Conservation (phyloP, 2,113 vertebrate genomes). For the Orycteropus afer region DNA sequence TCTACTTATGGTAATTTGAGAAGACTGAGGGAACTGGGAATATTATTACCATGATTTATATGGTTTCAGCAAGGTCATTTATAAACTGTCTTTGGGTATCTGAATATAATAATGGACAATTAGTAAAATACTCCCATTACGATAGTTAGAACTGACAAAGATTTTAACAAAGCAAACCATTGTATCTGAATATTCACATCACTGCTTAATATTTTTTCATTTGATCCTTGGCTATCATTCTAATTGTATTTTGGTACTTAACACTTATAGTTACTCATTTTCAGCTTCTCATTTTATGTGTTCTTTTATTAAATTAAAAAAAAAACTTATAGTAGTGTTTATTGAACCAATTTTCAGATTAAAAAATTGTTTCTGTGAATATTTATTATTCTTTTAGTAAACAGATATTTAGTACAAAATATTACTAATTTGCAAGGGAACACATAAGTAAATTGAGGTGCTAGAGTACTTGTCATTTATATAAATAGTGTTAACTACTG, state of each 20-base stretch:
- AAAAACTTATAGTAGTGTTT: background rate
- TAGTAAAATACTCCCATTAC: background rate
- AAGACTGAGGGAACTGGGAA: background rate
- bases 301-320: slow-evolving; percentile 14
- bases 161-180: background rate
- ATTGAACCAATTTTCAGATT: slow-evolving; percentile 16
- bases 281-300: background rate
- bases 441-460: background rate
- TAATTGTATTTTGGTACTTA: background rate
- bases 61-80: background rate
- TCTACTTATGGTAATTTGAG: background rate
- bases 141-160: background rate
- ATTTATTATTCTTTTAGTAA: background rate
- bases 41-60: background rate
- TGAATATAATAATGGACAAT: background rate
- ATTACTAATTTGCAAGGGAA: background rate
- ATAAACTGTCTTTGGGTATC: background rate
- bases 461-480: background rate
- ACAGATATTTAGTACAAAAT: background rate
- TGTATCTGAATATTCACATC: too few species aligned
- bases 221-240: background rate
- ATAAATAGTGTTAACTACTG: background rate
- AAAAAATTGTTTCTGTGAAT: slow-evolving; percentile 5
- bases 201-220: background rate
- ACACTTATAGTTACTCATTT: background rate